Evolutionary conservation across 2,113 vertebrate species (phyloP).

Genomic region (Crotalus horridus): DNA sequence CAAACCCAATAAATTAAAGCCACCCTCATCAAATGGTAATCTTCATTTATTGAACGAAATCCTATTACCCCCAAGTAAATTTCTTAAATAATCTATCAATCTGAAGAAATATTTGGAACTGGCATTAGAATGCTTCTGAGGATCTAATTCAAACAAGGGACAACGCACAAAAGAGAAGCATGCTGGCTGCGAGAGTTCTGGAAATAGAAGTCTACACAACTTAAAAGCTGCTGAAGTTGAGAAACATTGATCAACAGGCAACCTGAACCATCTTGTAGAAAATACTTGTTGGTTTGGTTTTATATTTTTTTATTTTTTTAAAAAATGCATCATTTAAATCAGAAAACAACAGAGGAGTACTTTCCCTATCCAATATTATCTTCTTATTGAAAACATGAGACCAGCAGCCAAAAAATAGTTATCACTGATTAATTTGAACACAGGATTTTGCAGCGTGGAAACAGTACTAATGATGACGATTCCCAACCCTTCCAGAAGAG

Average conservation of each 20-base stretch:
- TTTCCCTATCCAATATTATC: slow-evolving; percentile 28
- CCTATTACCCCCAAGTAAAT: not conserved
- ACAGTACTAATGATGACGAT: not conserved
- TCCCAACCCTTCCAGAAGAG: not conserved
- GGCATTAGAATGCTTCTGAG: not conserved
- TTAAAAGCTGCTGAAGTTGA: not conserved
- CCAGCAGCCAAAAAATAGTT: slow-evolving; percentile 32
- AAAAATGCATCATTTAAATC: not conserved
- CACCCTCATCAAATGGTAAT: not conserved
- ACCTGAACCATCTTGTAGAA: not conserved
- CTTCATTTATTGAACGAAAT: not conserved
- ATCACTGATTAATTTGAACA: not conserved
- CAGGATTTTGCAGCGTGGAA: not conserved
- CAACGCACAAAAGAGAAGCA: not conserved
- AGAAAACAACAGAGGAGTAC: slow-evolving; percentile 10
- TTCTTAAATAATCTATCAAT: not conserved
- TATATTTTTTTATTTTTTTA: not conserved
- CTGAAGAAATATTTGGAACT: not conserved
- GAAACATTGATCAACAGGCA: not conserved
- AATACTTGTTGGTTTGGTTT: not conserved
- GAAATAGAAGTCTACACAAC: not conserved
- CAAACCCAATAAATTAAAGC: not conserved
- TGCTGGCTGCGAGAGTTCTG: not conserved
- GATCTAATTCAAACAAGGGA: not conserved
- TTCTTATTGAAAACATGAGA: slow-evolving; percentile 41